Base-by-base conservation (phyloP, 92 coral and sea anemone genomes). In the Umimayanthus kanabou region DNA sequence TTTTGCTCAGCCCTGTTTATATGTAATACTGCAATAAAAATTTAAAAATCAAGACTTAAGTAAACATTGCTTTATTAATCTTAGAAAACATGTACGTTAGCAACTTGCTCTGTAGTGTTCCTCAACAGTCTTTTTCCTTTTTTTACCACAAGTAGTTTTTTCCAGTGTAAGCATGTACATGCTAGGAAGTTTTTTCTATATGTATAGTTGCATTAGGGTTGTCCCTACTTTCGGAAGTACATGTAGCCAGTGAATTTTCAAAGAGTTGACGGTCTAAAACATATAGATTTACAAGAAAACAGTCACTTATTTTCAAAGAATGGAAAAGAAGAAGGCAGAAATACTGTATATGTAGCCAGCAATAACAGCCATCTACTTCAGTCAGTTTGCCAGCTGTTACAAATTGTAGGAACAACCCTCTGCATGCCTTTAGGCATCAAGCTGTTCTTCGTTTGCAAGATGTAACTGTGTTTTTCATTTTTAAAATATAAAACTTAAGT, bases 301-400 rank as follows among this genome's bases (percentile, higher is more conserved):
- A 73, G 77, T 73, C 47, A 73, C 77, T 73, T 73, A 70, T 73
- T 73, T 73, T 73, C 77, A 73, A 73, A 73, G 77, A 73, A 73
- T 73, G 76, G 77, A 47, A 73, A 29, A 73, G 14, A n/a, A n/a
- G 77, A 33, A 73, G 77, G 47, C 47, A 37, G 77, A 72, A 33
- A 72, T 72, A 72, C 26, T 71, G 76, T 30, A 72, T 29, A 72
- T n/a, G n/a, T n/a, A n/a, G n/a, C n/a, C n/a, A n/a, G n/a, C n/a
- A n/a, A n/a, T n/a, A n/a, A n/a, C n/a, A n/a, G n/a, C n/a, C n/a
- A n/a, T n/a, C n/a, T n/a, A n/a, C n/a, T n/a, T n/a, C n/a, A n/a
- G n/a, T n/a, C n/a, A n/a, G n/a, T n/a, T n/a, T n/a, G n/a, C n/a
- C n/a, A n/a, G n/a, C n/a, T n/a, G n/a, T n/a, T n/a, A n/a, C n/a